phyloP scores from a whole-genome alignment of 2,888 invertebrate species.

The Halictus ligatus region DNA sequence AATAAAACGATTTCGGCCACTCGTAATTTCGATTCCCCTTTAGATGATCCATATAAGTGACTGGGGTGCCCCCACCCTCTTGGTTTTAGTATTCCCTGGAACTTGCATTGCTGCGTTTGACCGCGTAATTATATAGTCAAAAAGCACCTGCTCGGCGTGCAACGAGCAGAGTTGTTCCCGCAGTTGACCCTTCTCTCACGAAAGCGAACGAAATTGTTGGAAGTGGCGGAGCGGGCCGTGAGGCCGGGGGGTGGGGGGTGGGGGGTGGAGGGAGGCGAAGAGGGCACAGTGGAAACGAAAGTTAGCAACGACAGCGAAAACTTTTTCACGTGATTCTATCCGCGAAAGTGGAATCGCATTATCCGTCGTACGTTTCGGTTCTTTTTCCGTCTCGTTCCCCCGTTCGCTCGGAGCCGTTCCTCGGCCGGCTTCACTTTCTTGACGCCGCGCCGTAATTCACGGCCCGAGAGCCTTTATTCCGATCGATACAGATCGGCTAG shows the following conservation, averaged over 20 bases:
- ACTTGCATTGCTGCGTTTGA: constrained; percentile 3
- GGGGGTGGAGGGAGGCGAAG: background rate
- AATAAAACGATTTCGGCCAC: background rate
- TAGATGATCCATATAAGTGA: background rate
- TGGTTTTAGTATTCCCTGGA: background rate
- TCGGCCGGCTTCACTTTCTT: constrained; percentile 41
- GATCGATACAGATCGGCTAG: constrained; percentile 60
- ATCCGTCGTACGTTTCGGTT: constrained; percentile 66
- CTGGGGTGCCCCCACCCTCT: too few relatives aligned
- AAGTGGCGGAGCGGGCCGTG: background rate
- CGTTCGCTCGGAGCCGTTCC: constrained; percentile 7
- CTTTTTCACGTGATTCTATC: constrained; percentile 67
- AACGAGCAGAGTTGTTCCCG: constrained; percentile 48
- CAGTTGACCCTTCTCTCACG: constrained; percentile 49
- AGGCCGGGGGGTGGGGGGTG: background rate
- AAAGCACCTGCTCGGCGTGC: constrained; percentile 37
- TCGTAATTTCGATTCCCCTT: background rate
- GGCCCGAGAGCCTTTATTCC: constrained; percentile 26
- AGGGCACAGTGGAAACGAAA: constrained; percentile 53
- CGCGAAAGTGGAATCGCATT: constrained; percentile 69
- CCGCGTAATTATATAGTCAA: constrained; percentile 30
- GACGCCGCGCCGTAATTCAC: constrained; percentile 57
- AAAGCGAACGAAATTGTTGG: constrained; percentile 37
- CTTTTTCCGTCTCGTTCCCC: constrained; percentile 14
- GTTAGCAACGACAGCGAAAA: constrained; percentile 60